Evolutionary conservation across 2,113 vertebrate species (phyloP), one percentile per base, ranked within the genome.

Genomic region (Clinocottus analis): DNA sequence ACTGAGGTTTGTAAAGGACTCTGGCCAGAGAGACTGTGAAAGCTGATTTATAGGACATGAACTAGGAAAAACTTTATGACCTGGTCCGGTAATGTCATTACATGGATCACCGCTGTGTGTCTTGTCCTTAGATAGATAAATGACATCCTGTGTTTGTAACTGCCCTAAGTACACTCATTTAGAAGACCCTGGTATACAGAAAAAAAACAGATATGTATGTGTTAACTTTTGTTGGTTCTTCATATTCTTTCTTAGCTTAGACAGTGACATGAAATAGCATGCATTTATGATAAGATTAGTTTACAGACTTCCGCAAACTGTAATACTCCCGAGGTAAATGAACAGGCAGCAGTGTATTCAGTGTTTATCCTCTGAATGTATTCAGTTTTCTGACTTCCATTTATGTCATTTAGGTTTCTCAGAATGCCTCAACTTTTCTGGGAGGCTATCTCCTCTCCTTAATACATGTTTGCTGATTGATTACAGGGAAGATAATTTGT

Each of bases 61-160:
- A 87, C 63, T 64, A 79, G 72, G 27, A 47, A 82, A 63, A 56
- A 43, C 5, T 82, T 87, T 73, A 87, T 75, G 73, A 75, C 83
- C 1, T 62, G 66, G 23, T 41, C 84, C 89, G 85, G 74, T 51
- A 81, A 79, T 75, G 71, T 77, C 73, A 85, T 91, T 86, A 89
- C 62, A 75, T 23, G 41, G 71, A 45, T 70, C 33, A 4, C 47
- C 51, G 65, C 77, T 47, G 63, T 47, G 56, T 62, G 78, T 62
- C 78, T 62, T 81, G 25, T 55, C 60, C 69, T 55, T 61, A 0
- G 12, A 49, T 61, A 0, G 12, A 49, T 37, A 53, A 76, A 33
- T 51, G 2, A 69, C 51, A 8, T 73, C 73, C 59, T 84, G 64
- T 68, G 23, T 1, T 10, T 37, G 10, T 8, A 43, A 27, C 25